Percentiles rank a stretch among this genome's conserved stretches.
Evolutionary conservation across 2,888 invertebrate species (phyloP).

Genomic region (Brassicogethes aeneus): DNA sequence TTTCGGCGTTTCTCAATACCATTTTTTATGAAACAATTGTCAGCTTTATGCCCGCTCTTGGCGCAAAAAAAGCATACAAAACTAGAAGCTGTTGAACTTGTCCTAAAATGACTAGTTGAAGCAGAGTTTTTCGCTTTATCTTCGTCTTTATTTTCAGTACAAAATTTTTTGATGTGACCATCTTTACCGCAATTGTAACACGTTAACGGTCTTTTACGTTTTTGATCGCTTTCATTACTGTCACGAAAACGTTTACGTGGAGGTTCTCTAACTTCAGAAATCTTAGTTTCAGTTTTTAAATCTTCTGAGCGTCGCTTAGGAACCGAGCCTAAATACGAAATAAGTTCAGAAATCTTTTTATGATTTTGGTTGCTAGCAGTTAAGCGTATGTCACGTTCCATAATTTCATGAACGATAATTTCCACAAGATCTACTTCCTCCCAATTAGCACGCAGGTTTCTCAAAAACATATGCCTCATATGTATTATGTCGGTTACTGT

Average conservation of each 20-base stretch:
- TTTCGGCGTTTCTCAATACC: slow-evolving; percentile 7
- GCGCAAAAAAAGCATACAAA: slow-evolving; percentile 5
- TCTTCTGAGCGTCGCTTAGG: slow-evolving; percentile 1
- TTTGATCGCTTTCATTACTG: neutral
- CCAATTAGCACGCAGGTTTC: slow-evolving; percentile 7
- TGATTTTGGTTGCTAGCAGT: neutral
- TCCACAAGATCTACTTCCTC: slow-evolving; percentile 5
- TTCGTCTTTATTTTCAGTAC: too few relatives aligned
- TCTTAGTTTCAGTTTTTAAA: too few relatives aligned
- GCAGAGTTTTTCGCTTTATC: neutral
- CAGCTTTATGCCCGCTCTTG: slow-evolving; percentile 5
- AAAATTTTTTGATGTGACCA: slow-evolving; percentile 7
- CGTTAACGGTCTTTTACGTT: neutral
- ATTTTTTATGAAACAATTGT: slow-evolving; percentile 6
- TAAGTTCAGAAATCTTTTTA: neutral
- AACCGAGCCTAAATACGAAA: slow-evolving; percentile 5
- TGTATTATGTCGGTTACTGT: slow-evolving; percentile 14
- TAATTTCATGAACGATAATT: slow-evolving; percentile 8
- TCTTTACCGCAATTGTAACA: slow-evolving; percentile 5
- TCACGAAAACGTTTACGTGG: neutral
- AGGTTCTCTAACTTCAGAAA: neutral
- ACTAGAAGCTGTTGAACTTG: neutral
- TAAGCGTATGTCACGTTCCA: slow-evolving; percentile 5
- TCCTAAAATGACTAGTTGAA: neutral
- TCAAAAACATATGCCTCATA: slow-evolving; percentile 16